Base-by-base conservation (phyloP, 2,797 vertebrate genomes). In the Chlorospingus semifuscus region DNA sequence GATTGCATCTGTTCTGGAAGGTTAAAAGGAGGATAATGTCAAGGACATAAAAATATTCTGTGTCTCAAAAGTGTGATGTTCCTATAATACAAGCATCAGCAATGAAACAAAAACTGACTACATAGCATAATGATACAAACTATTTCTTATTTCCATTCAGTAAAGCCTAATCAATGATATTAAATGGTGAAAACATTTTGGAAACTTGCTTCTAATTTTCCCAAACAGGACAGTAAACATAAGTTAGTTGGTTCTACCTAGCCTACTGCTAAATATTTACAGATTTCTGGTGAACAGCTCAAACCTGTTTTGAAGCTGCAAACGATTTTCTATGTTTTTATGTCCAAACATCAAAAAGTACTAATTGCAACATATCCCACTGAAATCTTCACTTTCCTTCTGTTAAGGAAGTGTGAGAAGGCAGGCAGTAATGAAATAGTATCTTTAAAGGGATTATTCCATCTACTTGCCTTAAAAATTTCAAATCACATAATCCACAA, bases 1-100 rank as follows among this genome's bases (percentile, higher is more conserved):
- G 96, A 99, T 98, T 97, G 99, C 98, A 90, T 99, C 99, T 34
- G 98, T 98, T 98, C 99, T 99, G 97, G 91, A 96, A 92, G 24
- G 32, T 95, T 79, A 96, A 52, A 57, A 83, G 37, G 7, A 88
- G 5, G 2, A 70, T 4, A 69, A 34, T 8, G 49, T 96, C 74
- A 95, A 52, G 30, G 39, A 71, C 24, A 44, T 47, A 39, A 56
- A 61, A 71, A 41, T 47, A 50, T 8, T 24, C 10, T 32, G 34
- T 41, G 23, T 69, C 53, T 64, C 50, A 36, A 49, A 52, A 82
- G 27, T 39, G 1, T n/a, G 29, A 78, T 30, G 16, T 29, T 70
- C 29, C 34, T 88, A 8, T 1, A 82, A 65, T 15, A 75, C 7
- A 59, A 76, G 12, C 20, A 78, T 11, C 66, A 87, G 20, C 32